A percentile compares a stretch with the other conserved stretches of the same genome.
Evolutionary conservation across 2,888 invertebrate species (phyloP).

Genomic region (Drosophila dives): DNA sequence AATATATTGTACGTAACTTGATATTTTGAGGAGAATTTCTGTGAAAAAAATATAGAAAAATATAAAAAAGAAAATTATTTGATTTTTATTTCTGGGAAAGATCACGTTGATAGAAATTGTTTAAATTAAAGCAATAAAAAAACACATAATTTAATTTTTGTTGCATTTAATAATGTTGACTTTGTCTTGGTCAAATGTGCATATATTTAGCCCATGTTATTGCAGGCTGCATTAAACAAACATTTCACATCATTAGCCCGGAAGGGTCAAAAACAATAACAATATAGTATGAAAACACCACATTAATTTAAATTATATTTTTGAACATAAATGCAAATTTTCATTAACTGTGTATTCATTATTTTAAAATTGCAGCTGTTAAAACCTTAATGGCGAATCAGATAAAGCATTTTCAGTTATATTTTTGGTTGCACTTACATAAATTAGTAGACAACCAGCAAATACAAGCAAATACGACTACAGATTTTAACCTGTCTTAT

Average conservation of each 20-base stretch:
- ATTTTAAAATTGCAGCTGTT: constrained; percentile 21
- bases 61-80: constrained; percentile 52
- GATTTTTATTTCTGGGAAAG: constrained; percentile 54
- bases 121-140: neutral
- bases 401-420: constrained; percentile 6
- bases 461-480: constrained; percentile 1
- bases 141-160: constrained; percentile 13
- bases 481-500: neutral
- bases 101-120: neutral
- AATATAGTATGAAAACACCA: constrained; percentile 38
- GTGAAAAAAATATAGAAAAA: constrained; percentile 77
- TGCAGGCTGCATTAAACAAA: constrained; percentile 65
- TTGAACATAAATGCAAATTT: constrained; percentile 36
- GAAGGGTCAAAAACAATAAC: constrained; percentile 37
- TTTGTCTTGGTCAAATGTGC: constrained; percentile 38
- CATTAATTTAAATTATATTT: constrained; percentile 63
- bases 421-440: constrained; percentile 17
- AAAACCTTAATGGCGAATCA: neutral
- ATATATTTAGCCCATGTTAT: constrained; percentile 56
- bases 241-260: constrained; percentile 76
- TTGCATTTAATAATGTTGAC: constrained; percentile 59
- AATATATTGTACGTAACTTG: constrained; percentile 83
- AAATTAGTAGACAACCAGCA: constrained; percentile 8
- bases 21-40: constrained; percentile 84
- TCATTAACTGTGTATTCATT: constrained; percentile 23